Evolutionary conservation across 2,797 vertebrate genomes (phyloP), one percentile per base, ranked within the genome.

Genomic region (Sebastes matsubarae): DNA sequence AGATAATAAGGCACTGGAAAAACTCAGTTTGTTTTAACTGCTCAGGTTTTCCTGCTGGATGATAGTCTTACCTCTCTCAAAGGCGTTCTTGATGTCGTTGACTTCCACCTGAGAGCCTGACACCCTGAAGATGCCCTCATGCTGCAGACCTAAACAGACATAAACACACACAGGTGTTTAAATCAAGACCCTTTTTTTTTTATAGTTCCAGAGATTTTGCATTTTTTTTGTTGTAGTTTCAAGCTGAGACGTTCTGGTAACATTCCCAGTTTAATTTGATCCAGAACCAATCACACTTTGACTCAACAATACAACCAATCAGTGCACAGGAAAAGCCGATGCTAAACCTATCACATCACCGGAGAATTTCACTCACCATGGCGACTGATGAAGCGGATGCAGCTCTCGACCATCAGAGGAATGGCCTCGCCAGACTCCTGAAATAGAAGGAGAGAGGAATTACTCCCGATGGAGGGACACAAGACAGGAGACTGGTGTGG

Each of bases 21-120:
- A 66, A 34, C 7, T 25, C 25, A 18, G 27, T 22, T 11, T 27
- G 14, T 50, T 32, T n/a, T 2, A 70, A 71, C 34, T 24, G n/a
- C 7, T 84, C 8, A 29, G 36, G 12, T 64, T 57, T 83, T 83
- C 42, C 4, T 72, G n/a, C 29, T 54, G 34, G 42, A 74, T 36
- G 25, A 50, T 6, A 66, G 32, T 24, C 52, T 79, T 83, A 99
- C 98, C 98, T 96, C 98, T 97, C 92, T 99, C 98, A 94, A 99
- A 99, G 2, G 98, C 97, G 24, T 99, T 99, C 94, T 99, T 99
- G 77, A 99, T 99, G 95, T 99, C 98, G 54, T 99, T 99, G 89
- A 99, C 98, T 87, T 99, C 98, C 72, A 99, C 98, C 84, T 99
- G 98, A 6, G 98, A 99, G 64, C 98, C 98, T 7, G 98, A 99